A percentile compares a stretch with the other conserved stretches of the same genome.
Conservation (phyloP, 1,140 invertebrate species). For the Chionoecetes opilio region DNA sequence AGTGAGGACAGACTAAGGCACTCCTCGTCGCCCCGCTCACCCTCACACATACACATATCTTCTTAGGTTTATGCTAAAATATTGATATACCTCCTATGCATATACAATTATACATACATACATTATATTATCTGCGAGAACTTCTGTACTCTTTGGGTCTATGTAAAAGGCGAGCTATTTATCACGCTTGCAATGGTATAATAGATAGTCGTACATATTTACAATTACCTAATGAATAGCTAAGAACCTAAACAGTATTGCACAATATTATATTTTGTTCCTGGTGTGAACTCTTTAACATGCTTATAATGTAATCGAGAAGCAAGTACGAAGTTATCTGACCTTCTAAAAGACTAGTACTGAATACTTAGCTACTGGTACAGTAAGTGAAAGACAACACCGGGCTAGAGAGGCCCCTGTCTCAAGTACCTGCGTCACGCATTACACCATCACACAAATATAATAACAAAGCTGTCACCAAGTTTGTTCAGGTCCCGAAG, state of each 20-base stretch:
- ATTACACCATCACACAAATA: background rate
- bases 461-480: background rate
- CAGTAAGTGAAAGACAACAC: background rate
- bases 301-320: background rate
- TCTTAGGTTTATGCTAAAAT: background rate
- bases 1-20: too few relatives aligned
- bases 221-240: background rate
- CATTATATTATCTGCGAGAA: background rate
- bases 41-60: background rate
- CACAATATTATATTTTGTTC: constrained; percentile 4
- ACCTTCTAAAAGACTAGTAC: background rate
- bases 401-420: background rate
- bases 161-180: background rate
- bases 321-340: background rate
- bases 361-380: background rate
- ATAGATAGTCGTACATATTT: too few relatives aligned
- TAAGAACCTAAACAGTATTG: background rate
- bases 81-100: background rate
- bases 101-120: too few relatives aligned
- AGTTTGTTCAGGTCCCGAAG: constrained; percentile 4
- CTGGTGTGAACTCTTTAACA: background rate
- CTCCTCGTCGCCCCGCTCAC: background rate
- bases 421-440: background rate
- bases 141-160: constrained; percentile 28
- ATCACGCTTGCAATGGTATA: background rate